Conservation (phyloP, 2,797 vertebrate genomes). For the Myripristis jacobus region DNA sequence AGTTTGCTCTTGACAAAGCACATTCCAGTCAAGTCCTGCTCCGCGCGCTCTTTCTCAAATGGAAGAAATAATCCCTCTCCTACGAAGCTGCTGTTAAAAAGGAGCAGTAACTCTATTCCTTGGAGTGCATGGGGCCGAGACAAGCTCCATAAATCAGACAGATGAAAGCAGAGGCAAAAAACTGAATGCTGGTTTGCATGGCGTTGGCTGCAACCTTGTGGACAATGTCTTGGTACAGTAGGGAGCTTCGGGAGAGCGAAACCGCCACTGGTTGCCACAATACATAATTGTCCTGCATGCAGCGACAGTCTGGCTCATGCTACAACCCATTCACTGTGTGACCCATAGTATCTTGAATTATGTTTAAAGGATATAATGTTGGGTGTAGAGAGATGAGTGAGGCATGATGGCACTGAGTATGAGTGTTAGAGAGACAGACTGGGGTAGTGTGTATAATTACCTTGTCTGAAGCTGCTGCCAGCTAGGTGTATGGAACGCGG, state of each 20-base stretch:
- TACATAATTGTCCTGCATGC: constrained; percentile 61
- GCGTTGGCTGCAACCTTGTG: constrained; percentile 27
- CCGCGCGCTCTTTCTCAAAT: constrained; percentile 14
- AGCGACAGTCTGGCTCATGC: constrained; percentile 68
- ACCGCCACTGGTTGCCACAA: constrained; percentile 16
- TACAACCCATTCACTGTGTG: neutral
- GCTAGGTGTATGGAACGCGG: constrained; percentile 64
- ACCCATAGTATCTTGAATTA: constrained; percentile 57
- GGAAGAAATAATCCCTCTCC: constrained; percentile 51
- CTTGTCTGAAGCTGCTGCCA: constrained; percentile 75
- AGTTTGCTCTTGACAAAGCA: constrained; percentile 46
- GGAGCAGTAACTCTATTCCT: constrained; percentile 29
- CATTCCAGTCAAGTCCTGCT: constrained; percentile 22
- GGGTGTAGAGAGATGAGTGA: constrained; percentile 76
- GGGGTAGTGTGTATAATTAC: constrained; percentile 78
- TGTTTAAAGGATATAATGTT: constrained; percentile 74
- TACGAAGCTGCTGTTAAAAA: constrained; percentile 37
- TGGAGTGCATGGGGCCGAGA: constrained; percentile 12
- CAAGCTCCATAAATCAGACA: constrained; percentile 52
- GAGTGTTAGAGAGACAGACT: constrained; percentile 69
- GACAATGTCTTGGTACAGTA: constrained; percentile 22
- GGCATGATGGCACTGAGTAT: constrained; percentile 63
- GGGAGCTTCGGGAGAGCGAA: constrained; percentile 29
- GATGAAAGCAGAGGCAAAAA: constrained; percentile 18
- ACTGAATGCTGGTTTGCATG: neutral